Base-by-base conservation (phyloP, 2,888 invertebrate species). In the Orgyia antiqua region DNA sequence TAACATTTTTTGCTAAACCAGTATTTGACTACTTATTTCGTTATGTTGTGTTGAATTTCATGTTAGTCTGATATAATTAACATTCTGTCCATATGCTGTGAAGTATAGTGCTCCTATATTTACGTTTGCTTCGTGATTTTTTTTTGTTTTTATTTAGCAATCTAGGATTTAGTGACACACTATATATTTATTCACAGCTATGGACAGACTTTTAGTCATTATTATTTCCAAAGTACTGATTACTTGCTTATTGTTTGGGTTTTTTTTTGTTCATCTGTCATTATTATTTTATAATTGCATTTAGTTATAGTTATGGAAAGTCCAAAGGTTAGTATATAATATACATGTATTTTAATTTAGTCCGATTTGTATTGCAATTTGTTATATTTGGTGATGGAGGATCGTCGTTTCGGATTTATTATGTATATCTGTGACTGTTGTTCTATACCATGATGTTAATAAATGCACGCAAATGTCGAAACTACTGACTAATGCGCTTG, bases 281-380 rank as follows among this genome's bases (percentile, higher is more conserved):
- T 68, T 63, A 64, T 61, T 68, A 61, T 70, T 72, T 69, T 77
- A 75, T 68, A 66, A 68, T 78, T 87, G 87, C 87, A 87, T 87
- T 87, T 87, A 87, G 87, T 80, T 80, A 67, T 86, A 83, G 83
- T 79, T 70, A 86, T 69, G 70, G 65, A 72, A 69, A 77, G 87
- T 83, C 87, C 87, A 87, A 87, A 87, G 87, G 77, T 83, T 87
- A 86, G 87, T 79, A 69, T 80, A 68, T 71, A 72, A 63, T 58
- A 58, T 62, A 60, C 50, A 60, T 59, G 52, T 61, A 60, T 62
- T 51, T 58, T 33, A 51, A 55, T 61, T 51, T 63, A 62, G 60
- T 12, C 68, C 72, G 65, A 60, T 68, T 64, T 52, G 56, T 47
- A 54, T 39, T 51, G 45, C 38, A 51, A 48, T 58, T 58, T 58